Evolutionary conservation across 2,797 vertebrate genomes (phyloP).

Genomic region (Pogoniulus pusillus): DNA sequence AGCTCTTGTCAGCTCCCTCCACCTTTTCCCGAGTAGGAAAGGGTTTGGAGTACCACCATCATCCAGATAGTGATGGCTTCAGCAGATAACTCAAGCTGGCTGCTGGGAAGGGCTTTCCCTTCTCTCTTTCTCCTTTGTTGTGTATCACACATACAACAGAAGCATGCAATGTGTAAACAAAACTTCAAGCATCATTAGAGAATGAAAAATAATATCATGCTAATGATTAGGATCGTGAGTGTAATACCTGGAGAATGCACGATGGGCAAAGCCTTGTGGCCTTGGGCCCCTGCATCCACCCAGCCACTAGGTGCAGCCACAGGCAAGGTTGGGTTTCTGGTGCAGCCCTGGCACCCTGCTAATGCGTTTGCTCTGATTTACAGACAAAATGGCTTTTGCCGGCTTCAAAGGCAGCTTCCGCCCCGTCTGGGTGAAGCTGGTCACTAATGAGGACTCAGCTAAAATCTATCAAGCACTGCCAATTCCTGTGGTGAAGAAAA

Average conservation of each 20-base stretch:
- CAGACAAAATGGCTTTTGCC: conserved; percentile 91
- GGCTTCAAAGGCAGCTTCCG: conserved; percentile 91
- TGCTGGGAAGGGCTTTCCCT: neutral
- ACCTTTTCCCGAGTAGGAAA: neutral
- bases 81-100: neutral
- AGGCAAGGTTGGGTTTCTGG: neutral
- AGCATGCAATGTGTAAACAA: neutral
- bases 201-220: neutral
- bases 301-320: accelerated
- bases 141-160: neutral
- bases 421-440: conserved; percentile 88
- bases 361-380: conserved; percentile 1
- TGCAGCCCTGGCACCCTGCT: neutral
- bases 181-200: neutral
- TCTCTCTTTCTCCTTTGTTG: neutral
- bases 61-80: neutral
- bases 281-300: neutral
- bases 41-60: neutral
- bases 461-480: conserved; percentile 93
- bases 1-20: neutral
- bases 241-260: neutral
- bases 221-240: neutral
- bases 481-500: conserved; percentile 88
- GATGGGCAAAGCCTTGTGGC: neutral
- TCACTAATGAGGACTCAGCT: conserved; percentile 79